Base-by-base conservation (phyloP, 2,113 vertebrate species). In the Glaucidium brasilianum region DNA sequence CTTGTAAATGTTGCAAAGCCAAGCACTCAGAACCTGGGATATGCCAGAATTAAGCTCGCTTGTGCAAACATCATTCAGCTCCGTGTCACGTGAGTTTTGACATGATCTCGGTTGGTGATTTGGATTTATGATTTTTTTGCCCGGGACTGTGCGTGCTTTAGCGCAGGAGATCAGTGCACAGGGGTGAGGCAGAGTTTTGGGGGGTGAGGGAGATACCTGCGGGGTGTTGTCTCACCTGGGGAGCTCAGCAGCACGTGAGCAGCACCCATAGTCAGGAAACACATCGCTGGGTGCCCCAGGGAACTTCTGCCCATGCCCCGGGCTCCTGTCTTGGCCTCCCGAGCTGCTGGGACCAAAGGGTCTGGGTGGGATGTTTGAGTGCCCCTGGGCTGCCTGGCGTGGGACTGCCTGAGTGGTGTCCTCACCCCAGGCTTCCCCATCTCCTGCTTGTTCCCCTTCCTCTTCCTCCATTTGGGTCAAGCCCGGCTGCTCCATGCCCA, bases 401-500 rank as follows among this genome's bases (percentile, higher is more conserved):
- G 29, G 56, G 56, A 79, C 39, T 81, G 59, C 68, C 32, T 21
- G 29, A 37, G 64, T 59, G 0, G 0, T 11, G 27, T 39, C 37
- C 67, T 45, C 25, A 20, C 7, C n/a, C 6, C 34, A 15, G 35
- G 3, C 50, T 74, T 49, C 56, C 52, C 26, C 12, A 0, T 35
- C 41, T 12, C 12, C 43, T 59, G 6, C 37, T 58, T 10, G 25
- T 53, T 21, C 58, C 34, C 27, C 26, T 72, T 67, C 47, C 30
- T 45, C 23, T 39, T 53, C 56, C 76, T 56, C 14, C 34, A 0
- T 26, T 7, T 0, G 0, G 47, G 18, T 6, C 8, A 2, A 72
- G 25, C 39, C 72, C 1, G 5, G 41, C 56, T 63, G 43, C 29
- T 56, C 1, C 0, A 22, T 47, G 45, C 68, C 68, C 1, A 1